Conservation (phyloP, 2,797 vertebrate species). For the Galagoides demidoff region DNA sequence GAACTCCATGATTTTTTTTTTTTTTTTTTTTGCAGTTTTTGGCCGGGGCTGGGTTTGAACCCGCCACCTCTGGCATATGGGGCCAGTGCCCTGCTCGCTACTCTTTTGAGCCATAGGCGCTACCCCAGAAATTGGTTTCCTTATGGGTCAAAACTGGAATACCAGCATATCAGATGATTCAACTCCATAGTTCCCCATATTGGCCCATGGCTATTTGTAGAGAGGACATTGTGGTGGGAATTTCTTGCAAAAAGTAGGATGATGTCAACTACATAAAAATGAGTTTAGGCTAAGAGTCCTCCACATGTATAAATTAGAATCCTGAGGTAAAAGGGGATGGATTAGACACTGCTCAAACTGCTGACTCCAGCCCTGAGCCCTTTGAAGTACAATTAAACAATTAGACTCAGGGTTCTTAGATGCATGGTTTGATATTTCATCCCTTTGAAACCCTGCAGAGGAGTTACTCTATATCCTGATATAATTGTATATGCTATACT, state of each 20-base stretch:
- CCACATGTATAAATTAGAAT: background rate
- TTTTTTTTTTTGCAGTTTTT: too few relatives aligned
- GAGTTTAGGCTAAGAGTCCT: background rate
- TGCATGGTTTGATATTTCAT: background rate
- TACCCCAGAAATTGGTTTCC: background rate
- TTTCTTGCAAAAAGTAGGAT: background rate
- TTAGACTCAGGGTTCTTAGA: background rate
- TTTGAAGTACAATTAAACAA: background rate
- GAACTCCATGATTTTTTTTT: background rate
- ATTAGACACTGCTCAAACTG: background rate
- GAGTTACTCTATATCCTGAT: background rate
- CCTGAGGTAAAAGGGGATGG: background rate
- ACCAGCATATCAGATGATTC: background rate
- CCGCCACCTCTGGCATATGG: too few relatives aligned
- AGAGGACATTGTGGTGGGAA: background rate
- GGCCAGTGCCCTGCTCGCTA: too few relatives aligned
- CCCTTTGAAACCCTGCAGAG: background rate
- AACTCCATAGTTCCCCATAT: background rate
- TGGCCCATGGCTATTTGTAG: background rate
- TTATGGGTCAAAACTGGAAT: slow-evolving; percentile 9
- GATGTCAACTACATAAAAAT: background rate
- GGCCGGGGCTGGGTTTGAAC: too few relatives aligned
- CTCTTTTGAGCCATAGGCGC: too few relatives aligned
- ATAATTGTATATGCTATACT: background rate
- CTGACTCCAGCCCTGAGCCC: background rate